A percentile compares a stretch with the other conserved stretches of the same genome.
Evolutionary conservation across 2,888 invertebrate species (phyloP).

Genomic region (Leucoma salicis): DNA sequence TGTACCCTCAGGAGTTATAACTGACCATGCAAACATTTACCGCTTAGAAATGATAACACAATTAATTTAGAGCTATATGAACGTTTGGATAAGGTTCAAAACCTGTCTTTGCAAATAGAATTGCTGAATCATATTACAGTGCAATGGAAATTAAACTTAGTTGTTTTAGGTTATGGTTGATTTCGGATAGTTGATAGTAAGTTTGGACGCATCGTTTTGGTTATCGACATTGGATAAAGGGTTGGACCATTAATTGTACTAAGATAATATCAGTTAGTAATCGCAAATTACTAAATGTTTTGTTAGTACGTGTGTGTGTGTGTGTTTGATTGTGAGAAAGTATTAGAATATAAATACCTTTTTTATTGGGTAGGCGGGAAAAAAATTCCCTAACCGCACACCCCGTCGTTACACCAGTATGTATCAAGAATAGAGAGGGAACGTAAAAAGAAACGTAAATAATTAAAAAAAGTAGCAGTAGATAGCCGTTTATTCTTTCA

Average conservation of each 20-base stretch:
- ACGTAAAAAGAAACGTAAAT: no score
- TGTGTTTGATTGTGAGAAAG: neutral
- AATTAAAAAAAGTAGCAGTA: no score
- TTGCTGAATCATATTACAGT: constrained; percentile 18
- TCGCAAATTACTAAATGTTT: constrained; percentile 74
- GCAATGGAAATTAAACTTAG: constrained; percentile 24
- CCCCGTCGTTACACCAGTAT: no score
- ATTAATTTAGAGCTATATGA: constrained; percentile 16
- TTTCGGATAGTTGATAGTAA: constrained; percentile 25
- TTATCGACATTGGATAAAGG: constrained; percentile 74
- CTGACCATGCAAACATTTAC: constrained; percentile 60
- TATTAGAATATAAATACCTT: no score
- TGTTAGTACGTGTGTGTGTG: constrained; percentile 42
- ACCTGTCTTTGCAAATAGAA: constrained; percentile 11
- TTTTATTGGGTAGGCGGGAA: no score
- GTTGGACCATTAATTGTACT: constrained; percentile 69
- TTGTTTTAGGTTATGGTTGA: constrained; percentile 8
- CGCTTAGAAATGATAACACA: constrained; percentile 38
- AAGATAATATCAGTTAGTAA: constrained; percentile 75
- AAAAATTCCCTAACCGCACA: no score
- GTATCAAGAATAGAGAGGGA: no score
- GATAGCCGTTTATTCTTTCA: no score
- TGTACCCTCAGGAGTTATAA: constrained; percentile 74
- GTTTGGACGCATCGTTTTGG: constrained; percentile 41
- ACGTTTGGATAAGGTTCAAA: constrained; percentile 1